Conservation (phyloP, 2,113 vertebrate species). For the Suricata suricatta region DNA sequence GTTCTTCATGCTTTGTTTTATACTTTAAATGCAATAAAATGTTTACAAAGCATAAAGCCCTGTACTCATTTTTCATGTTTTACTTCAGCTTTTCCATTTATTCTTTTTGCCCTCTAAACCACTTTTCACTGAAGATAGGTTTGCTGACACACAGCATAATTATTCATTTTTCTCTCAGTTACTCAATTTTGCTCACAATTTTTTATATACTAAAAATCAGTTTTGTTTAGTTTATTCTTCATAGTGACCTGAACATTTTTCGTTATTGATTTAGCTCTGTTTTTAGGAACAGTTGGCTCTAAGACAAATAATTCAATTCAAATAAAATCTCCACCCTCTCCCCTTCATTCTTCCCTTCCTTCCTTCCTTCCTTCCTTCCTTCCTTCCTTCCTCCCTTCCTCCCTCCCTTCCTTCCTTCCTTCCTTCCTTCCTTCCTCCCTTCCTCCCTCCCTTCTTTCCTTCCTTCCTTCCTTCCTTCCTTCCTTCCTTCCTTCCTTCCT, state of each 20-base stretch:
- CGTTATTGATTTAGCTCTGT: background rate
- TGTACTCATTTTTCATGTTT: constrained; percentile 57
- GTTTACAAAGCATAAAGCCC: constrained; percentile 43
- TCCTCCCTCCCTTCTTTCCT: no score
- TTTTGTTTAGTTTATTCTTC: constrained; percentile 15
- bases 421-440: fast-evolving
- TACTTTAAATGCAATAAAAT: constrained; percentile 31
- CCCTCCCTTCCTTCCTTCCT: fast-evolving
- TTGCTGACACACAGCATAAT: constrained; percentile 13
- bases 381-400: fast-evolving
- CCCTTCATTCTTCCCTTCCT: no score
- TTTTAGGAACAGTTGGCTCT: background rate
- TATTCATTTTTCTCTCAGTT: background rate
- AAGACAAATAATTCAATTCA: background rate
- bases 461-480: no score
- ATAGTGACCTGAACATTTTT: background rate
- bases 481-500: fast-evolving
- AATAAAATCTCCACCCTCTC: background rate
- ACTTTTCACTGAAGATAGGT: constrained; percentile 15
- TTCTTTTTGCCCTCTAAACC: background rate
- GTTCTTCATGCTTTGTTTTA: background rate
- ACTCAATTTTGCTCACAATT: background rate
- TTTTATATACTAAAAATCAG: constrained; percentile 18
- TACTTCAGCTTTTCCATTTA: background rate
- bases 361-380: fast-evolving